Base-by-base conservation (phyloP, 2,113 vertebrate genomes). In the Oplegnathus fasciatus region DNA sequence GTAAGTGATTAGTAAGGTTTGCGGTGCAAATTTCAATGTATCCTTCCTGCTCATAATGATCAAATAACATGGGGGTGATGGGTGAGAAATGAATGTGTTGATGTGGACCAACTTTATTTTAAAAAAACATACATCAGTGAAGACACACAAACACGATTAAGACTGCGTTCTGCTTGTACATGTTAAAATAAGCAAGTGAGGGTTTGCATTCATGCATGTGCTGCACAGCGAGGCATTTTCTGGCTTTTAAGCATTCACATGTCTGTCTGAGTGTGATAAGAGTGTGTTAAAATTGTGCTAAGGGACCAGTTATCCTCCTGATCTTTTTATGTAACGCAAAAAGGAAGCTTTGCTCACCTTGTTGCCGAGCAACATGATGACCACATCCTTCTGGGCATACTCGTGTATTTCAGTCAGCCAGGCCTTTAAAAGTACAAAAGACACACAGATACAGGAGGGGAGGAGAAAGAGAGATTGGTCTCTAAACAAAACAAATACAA, bases 341-440 rank as follows among this genome's bases (percentile, higher is more conserved):
- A 92, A 93, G 89, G 89, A 96, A 95, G 93, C 93, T 86, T 87
- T 80, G 86, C 95, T 95, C 90, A 96, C 96, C 95, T 99, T 99
- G 94, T 99, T 99, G 94, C 98, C 98, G 85, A 99, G 97, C 95
- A 99, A 93, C 98, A 99, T 98, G 93, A 99, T 97, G 95, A 99
- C 98, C 96, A 99, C 98, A 64, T 99, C 97, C 95, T 96, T 97
- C 94, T 98, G 97, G 87, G 98, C 98, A 0, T 98, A 99, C 91
- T 99, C 98, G 0, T 99, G 96, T 90, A 99, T 97, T 95, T 99
- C 98, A 0, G 94, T 96, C 85, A 96, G 92, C 96, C 96, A 96
- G 88, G 96, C 96, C 96, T 96, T 89, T 64, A 70, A 88, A 87
- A 86, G 91, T 64, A 82, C 14, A 85, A 88, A 79, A 86, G 78